A percentile compares a stretch with the other conserved stretches of the same genome.
These are phyloP conservation scores for Seira ritae DNA, from an alignment of 2,888 invertebrate species.

Conservation along the genomic window DNA sequence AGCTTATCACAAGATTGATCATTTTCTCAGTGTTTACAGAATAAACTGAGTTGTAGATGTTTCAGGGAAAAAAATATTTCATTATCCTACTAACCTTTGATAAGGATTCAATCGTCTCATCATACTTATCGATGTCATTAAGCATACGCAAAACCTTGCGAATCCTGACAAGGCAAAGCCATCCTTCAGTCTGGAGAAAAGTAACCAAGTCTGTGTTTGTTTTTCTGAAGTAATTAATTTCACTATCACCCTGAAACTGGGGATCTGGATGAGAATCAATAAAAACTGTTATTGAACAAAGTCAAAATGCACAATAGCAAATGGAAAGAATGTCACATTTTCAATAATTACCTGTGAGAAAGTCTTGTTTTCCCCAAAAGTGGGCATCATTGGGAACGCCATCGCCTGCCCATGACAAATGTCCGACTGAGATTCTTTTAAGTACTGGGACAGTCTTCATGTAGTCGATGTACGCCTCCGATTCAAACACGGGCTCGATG, in stretches of 20 bases:
- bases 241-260: slow-evolving; percentile 55
- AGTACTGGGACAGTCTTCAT: slow-evolving; percentile 39
- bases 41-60: too few relatives aligned
- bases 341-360: slow-evolving; percentile 39
- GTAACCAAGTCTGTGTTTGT: slow-evolving; percentile 52
- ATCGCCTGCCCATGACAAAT: slow-evolving; percentile 43
- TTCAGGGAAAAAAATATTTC: too few relatives aligned
- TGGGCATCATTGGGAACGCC: slow-evolving; percentile 47
- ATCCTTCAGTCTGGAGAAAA: slow-evolving; percentile 56
- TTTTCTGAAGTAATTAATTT: slow-evolving; percentile 55
- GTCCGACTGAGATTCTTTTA: slow-evolving; percentile 50
- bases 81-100: slow-evolving; percentile 33
- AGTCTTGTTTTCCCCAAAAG: slow-evolving; percentile 52
- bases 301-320: too few relatives aligned
- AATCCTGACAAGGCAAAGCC: slow-evolving; percentile 50
- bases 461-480: slow-evolving; percentile 43
- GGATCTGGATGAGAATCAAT: slow-evolving; percentile 47
- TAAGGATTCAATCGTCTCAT: slow-evolving; percentile 38
- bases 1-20: too few relatives aligned
- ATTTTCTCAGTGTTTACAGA: too few relatives aligned
- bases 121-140: slow-evolving; percentile 31
- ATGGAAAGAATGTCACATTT: too few relatives aligned
- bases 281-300: not conserved
- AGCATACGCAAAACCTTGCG: slow-evolving; percentile 53
- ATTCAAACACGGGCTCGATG: slow-evolving; percentile 47